phyloP scores from a whole-genome alignment of 2,113 vertebrate species.

The Callithrix jacchus region DNA sequence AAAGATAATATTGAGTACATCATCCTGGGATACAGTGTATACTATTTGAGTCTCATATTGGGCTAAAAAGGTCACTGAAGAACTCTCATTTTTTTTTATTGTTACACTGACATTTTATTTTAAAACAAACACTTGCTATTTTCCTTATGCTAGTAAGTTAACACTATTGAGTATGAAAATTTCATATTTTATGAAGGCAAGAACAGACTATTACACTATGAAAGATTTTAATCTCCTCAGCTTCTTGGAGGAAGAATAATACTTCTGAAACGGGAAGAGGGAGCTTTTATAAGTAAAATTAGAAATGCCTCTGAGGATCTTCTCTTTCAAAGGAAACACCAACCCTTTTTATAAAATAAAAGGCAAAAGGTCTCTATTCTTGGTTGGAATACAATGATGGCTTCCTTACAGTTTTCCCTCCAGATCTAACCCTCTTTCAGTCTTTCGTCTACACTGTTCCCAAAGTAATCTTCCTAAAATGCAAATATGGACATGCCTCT shows the following conservation, averaged over 20 bases:
- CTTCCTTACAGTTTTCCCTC: conserved; percentile 49
- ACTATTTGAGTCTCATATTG: background rate
- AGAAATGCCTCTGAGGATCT: conserved; percentile 61
- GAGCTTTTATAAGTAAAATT: conserved; percentile 65
- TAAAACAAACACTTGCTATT: conserved; percentile 33
- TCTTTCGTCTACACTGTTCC: conserved; percentile 60
- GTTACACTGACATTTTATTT: conserved; percentile 47
- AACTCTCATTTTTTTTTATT: conserved; percentile 23
- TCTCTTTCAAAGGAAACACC: conserved; percentile 62
- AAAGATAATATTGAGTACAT: background rate
- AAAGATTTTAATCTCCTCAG: conserved; percentile 31
- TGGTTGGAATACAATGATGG: conserved; percentile 36
- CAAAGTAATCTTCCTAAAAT: conserved; percentile 65
- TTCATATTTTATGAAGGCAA: conserved; percentile 49
- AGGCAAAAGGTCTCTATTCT: conserved; percentile 58
- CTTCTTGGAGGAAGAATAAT: conserved; percentile 58
- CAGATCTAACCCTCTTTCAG: conserved; percentile 37
- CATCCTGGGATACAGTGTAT: background rate
- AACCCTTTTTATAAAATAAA: conserved; percentile 55
- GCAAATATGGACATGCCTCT: conserved; percentile 35
- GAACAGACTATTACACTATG: background rate
- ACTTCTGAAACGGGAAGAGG: conserved; percentile 37
- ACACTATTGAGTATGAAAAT: background rate
- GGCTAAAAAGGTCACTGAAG: background rate
- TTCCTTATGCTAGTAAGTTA: conserved; percentile 29